A percentile compares a stretch with the other conserved stretches of the same genome.
These are phyloP conservation scores for Prochilodus magdalenae DNA, from an alignment of 2,113 vertebrate genomes.

Conservation along the genomic window DNA sequence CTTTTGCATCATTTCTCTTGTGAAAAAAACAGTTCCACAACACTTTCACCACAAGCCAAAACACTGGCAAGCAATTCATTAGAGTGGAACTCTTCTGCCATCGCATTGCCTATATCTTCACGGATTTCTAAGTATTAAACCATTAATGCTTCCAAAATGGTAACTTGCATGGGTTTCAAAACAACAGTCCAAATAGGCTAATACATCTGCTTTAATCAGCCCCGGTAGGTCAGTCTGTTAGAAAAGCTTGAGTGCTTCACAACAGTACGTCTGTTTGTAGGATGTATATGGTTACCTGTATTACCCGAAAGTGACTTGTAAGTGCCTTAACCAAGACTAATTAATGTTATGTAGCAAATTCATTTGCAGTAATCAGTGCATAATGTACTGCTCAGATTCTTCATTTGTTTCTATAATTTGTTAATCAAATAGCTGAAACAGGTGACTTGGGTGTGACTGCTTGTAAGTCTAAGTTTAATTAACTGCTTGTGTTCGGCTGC, in stretches of 20 bases:
- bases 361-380: background rate
- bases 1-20: too few species aligned
- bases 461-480: constrained; percentile 13
- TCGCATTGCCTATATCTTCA: background rate
- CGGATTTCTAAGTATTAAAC: background rate
- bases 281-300: background rate
- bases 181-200: background rate
- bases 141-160: background rate
- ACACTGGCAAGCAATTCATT: too few species aligned
- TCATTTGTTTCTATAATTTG: background rate
- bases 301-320: background rate
- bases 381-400: background rate
- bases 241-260: background rate
- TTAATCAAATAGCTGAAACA: constrained; percentile 1
- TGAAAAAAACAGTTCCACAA: too few species aligned
- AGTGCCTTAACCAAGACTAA: background rate
- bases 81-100: too few species aligned
- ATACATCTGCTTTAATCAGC: background rate
- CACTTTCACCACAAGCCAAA: too few species aligned
- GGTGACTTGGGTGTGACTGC: background rate
- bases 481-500: constrained; percentile 13
- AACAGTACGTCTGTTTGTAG: background rate
- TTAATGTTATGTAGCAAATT: background rate
- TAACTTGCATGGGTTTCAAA: background rate
- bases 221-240: background rate